Evolutionary conservation across 2,113 vertebrate genomes (phyloP), one percentile per base, ranked within the genome.

Genomic region (Phocoena phocoena): DNA sequence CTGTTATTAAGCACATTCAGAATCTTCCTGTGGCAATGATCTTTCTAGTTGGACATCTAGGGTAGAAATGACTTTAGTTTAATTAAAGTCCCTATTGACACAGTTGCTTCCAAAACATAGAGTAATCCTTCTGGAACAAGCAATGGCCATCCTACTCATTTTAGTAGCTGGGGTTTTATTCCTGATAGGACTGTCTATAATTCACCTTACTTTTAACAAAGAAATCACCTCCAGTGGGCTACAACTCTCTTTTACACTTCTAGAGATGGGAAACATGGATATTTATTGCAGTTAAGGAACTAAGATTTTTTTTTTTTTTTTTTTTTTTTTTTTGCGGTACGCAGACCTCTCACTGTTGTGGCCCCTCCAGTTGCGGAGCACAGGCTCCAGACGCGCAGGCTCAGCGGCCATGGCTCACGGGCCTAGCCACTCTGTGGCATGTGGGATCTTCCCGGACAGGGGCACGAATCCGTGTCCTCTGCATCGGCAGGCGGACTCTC

Each of bases 271-370:
- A 97, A 96, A 93, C 63, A 60, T 93, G 44, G 79, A 44, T 89
- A 91, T 97, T 94, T 89, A 70, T 88, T 95, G 85, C 71, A 93
- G 65, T 92, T 91, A 97, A 94, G 67, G 85, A 97, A 83, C 55
- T 91, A 79, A 88, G 82, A 70, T 83, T 95, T 50, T 13, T 3
- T 47, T 47, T 47, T 50, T 13, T 47, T 47, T 47, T 50, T 13
- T n/a, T n/a, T n/a, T 83, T 95, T 50, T 13, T 3, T 47, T 47
- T 47, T 50, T 13, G 2, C 3, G 3, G 47, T 50, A 13, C 3
- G 12, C 3, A 1, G 12, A 11, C 47, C 47, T 50, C 12, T 13
- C 47, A 50, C 11, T 50, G 47, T 50, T 50, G 12, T 50, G 47
- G 47, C 47, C 11, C 10, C 47, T 47, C 47, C 11, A 12, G 47